Base-by-base conservation (phyloP, 2,888 invertebrate species). In the Tachina lurida region DNA sequence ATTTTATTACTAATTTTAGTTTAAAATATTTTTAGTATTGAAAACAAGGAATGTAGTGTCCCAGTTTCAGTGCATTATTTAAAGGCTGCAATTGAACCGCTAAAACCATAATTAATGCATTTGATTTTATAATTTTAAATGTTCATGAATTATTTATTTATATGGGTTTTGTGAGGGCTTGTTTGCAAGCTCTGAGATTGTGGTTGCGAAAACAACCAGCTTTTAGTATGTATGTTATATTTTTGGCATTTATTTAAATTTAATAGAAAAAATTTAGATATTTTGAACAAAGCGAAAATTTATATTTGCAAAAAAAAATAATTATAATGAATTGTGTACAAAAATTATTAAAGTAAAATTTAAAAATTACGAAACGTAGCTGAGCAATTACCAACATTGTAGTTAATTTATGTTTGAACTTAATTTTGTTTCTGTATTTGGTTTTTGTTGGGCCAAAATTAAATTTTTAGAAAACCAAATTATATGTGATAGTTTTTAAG, bases 101-200 rank as follows among this genome's bases (percentile, higher is more conserved):
- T 13, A 41, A 68, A 68, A 17, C 54, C 13, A 54, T 52, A 68
- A 19, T 68, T 52, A 68, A 68, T 17, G 1, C 41, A 52, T 68
- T 39, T 8, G 4, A 19, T 52, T n/a, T 19, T 10, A 39, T 31
- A 39, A 52, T 31, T 49, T 31, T 39, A 67, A 67, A n/a, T 31
- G 39, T 5, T 52, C 17, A 39, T 54, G n/a, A 52, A 52, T 41
- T 39, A 52, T 49, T 31, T 8, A 67, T 49, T 62, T 17, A n/a
- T 43, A 8, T 19, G 10, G 31, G 9, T n/a, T 39, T 9, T 22
- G 12, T n/a, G 10, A 17, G n/a, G 31, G n/a, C 12, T 39, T 58
- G 22, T 8, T 31, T 22, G 31, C 15, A 15, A 31, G 31, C 8
- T 58, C 13, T 31, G 8, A 22, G 15, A 58, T 58, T 31, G 31